Evolutionary conservation across 2,113 vertebrate species (phyloP), one percentile per base, ranked within the genome.

Genomic region (Oenanthe oenanthe): DNA sequence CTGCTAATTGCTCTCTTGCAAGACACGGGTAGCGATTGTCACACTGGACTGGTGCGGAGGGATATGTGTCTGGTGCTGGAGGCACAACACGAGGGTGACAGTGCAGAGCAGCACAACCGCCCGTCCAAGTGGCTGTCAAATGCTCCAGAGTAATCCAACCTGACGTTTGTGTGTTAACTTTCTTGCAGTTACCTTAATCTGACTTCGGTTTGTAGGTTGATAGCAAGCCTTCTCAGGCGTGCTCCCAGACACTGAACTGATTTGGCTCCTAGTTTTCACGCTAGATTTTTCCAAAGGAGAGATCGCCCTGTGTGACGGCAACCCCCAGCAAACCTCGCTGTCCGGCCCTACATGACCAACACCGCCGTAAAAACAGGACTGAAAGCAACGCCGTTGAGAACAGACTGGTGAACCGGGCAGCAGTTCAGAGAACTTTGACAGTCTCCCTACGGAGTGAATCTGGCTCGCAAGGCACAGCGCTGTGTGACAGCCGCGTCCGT

Each of bases 311-410:
- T 9, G 24, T 29, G 68, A n/a, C 1, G 5, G 54, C 3, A 7
- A 34, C 4, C 7, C 24, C 45, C 51, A 8, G 48, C 58, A 74
- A 43, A 32, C 10, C 40, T 56, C 56, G 9, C 18, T 5, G 20
- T 7, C 68, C 5, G 3, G 6, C 7, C n/a, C 42, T 6, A 4
- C 1, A 3, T 1, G 15, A 40, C 10, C 58, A n/a, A n/a, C 17
- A 10, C 5, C 22, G 17, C 48, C 12, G 15, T 2, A 34, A 60
- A 67, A 51, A 60, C 10, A 1, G 34, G 56, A 12, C 17, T 56
- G 58, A 45, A 45, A 28, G 22, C 45, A 57, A 61, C 70, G 16
- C 50, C 3, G 4, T 24, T 28, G 9, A 17, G 56, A 81, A 11
- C 8, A 22, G 17, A 4, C 31, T 5, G 36, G 24, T 29, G 54